Conservation (phyloP, 2,113 vertebrate species). For the Cariama cristata region DNA sequence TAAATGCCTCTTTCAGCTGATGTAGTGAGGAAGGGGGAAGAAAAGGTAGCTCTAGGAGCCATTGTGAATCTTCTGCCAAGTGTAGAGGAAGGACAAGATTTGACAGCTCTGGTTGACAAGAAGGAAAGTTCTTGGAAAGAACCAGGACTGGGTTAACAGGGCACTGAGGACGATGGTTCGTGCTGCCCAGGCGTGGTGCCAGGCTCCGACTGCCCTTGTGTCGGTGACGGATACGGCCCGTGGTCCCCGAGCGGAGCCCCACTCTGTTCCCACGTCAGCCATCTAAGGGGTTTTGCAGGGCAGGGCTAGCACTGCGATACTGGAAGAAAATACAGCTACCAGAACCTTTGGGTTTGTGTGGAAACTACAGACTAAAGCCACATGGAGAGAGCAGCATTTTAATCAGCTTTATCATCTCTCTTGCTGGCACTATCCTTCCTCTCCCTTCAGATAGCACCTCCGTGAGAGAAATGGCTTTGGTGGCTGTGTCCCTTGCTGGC, state of each 20-base stretch:
- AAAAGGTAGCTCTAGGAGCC: background rate
- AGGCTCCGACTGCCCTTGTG: background rate
- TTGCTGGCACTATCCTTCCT: background rate
- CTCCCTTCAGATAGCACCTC: background rate
- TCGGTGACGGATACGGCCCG: accelerated
- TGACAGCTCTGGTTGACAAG: background rate
- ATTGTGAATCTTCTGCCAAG: background rate
- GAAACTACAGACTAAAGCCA: background rate
- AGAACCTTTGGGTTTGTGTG: background rate
- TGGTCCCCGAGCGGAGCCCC: background rate
- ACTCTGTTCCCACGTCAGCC: background rate
- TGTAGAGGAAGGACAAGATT: background rate
- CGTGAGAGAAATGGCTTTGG: background rate
- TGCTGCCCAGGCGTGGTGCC: accelerated
- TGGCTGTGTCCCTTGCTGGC: background rate
- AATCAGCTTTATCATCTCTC: background rate
- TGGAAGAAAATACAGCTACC: background rate
- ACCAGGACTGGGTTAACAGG: background rate
- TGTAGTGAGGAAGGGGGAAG: background rate
- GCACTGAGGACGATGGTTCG: background rate
- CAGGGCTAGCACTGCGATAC: background rate
- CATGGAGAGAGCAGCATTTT: background rate
- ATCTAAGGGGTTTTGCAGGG: background rate
- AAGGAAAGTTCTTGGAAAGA: background rate
- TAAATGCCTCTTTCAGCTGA: background rate